Evolutionary conservation across 2,113 vertebrate genomes (phyloP).

Genomic region (Elachura formosa): DNA sequence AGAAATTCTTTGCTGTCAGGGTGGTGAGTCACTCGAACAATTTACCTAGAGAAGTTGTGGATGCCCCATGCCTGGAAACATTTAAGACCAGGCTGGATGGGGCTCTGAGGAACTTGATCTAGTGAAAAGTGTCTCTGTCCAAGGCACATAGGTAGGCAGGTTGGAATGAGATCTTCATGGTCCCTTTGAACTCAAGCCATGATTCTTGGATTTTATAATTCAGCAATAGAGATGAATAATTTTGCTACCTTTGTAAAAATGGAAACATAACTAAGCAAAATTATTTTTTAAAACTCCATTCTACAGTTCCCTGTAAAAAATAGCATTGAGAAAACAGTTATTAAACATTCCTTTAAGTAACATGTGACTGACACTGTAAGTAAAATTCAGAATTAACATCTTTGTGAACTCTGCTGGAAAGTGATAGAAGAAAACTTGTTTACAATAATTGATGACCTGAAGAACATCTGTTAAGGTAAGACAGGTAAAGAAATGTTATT

Average conservation of each 20-base stretch:
- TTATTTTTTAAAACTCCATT: accelerated
- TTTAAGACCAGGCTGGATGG: neutral
- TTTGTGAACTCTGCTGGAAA: neutral
- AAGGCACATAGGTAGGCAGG: neutral
- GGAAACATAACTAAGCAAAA: neutral
- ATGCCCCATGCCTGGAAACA: neutral
- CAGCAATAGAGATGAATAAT: neutral
- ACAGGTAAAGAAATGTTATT: neutral
- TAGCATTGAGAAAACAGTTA: neutral
- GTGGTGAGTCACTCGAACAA: neutral
- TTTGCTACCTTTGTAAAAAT: neutral
- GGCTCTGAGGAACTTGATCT: neutral
- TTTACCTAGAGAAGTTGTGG: neutral
- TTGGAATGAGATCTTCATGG: neutral
- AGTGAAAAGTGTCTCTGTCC: neutral
- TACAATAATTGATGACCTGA: neutral
- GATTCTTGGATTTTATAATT: neutral
- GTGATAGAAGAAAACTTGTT: neutral
- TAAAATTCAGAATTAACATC: neutral
- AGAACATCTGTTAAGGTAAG: neutral
- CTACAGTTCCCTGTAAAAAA: neutral
- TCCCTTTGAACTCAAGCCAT: neutral
- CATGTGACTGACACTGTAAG: neutral
- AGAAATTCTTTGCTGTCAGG: neutral
- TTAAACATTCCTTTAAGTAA: neutral